These are phyloP conservation scores for Sialia sialis DNA, from an alignment of 2,113 vertebrate species.

Conservation along the genomic window DNA sequence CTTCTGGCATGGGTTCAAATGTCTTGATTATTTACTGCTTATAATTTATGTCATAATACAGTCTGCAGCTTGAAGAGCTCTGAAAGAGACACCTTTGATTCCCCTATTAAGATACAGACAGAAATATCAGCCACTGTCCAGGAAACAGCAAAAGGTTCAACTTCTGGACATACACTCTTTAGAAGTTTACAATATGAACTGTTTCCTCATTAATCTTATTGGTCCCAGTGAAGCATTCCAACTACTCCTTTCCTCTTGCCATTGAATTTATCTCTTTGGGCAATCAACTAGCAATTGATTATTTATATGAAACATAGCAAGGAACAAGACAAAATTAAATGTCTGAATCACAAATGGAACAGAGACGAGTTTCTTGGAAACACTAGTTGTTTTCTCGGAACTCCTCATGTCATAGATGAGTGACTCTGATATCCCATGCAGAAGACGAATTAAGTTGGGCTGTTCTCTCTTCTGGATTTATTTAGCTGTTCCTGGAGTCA, in stretches of 20 bases:
- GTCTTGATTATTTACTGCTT: neutral
- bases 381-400: neutral
- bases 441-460: neutral
- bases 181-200: neutral
- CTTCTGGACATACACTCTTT: neutral
- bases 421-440: neutral
- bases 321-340: neutral
- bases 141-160: slow-evolving; percentile 18
- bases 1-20: neutral
- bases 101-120: neutral
- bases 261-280: neutral
- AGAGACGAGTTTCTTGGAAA: neutral
- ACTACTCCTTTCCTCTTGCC: neutral
- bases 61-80: neutral
- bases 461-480: neutral
- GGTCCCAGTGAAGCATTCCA: neutral
- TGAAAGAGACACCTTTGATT: neutral
- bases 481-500: neutral
- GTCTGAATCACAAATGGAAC: neutral
- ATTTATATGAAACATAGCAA: neutral
- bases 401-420: neutral
- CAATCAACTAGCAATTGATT: neutral
- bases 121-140: neutral
- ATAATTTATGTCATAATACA: neutral
- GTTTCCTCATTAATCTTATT: neutral